Evolutionary conservation across 2,888 invertebrate species (phyloP).

Genomic region (Melanchra persicariae): DNA sequence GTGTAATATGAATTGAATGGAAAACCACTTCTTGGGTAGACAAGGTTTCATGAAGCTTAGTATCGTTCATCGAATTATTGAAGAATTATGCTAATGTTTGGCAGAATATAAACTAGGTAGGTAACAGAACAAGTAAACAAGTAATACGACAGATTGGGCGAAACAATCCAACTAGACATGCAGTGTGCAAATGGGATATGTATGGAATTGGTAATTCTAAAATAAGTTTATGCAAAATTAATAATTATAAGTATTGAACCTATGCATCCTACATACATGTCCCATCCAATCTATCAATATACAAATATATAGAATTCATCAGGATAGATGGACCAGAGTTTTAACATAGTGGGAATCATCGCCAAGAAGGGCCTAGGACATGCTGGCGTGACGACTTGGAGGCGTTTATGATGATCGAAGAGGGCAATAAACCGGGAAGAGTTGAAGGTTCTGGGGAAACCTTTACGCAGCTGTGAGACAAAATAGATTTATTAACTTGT

Average conservation of each 20-base stretch:
- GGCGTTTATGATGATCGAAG: too few relatives aligned
- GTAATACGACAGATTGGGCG: constrained; percentile 75
- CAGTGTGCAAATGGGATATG: constrained; percentile 41
- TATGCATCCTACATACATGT: too few relatives aligned
- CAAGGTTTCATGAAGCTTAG: constrained; percentile 54
- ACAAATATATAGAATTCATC: not conserved
- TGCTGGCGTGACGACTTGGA: too few relatives aligned
- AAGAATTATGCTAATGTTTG: constrained; percentile 79
- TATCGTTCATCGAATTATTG: constrained; percentile 70
- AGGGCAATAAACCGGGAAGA: too few relatives aligned
- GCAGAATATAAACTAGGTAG: constrained; percentile 74
- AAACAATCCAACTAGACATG: constrained; percentile 61
- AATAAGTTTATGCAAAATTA: not conserved
- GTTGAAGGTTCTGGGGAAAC: too few relatives aligned
- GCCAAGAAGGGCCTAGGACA: too few relatives aligned
- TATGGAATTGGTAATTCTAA: constrained; percentile 10
- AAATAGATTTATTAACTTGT: too few relatives aligned
- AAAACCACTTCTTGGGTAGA: constrained; percentile 38
- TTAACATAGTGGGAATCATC: too few relatives aligned
- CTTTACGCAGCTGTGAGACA: too few relatives aligned
- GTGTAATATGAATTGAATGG: constrained; percentile 34
- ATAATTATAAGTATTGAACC: not conserved
- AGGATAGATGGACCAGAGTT: too few relatives aligned
- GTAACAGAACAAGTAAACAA: constrained; percentile 54
- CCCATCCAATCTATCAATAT: too few relatives aligned